Base-by-base conservation (phyloP, 2,888 invertebrate species). In the Neoscelio sp. region DNA sequence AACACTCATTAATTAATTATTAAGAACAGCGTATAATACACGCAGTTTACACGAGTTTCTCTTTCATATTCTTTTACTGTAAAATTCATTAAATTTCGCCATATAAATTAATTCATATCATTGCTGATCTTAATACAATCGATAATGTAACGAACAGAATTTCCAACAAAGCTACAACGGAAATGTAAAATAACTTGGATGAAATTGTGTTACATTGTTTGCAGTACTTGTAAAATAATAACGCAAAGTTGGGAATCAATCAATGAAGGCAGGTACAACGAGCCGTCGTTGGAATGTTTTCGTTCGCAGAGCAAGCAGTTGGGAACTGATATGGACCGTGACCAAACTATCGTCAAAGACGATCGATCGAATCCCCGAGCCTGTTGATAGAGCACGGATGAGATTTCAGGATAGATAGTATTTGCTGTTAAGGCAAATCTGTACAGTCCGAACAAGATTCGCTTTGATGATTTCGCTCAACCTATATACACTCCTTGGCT, bases 361-460 rank as follows among this genome's bases (percentile, higher is more conserved):
- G 64, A 70, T 77, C 70, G 73, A 77, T 77, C 65, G 73, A 35
- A 58, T 65, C 38, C 38, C 65, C 30, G 33, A 13, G 54, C 64
- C 50, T 76, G 71, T 80, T 80, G 79, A 76, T 71, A 76, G 58
- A 73, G 68, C 54, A 64, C 68, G 74, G 74, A 78, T 78, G 78
- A 62, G 80, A 81, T 81, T 81, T 81, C 80, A 65, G 71, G 56
- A 56, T 52, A 68, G 76, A 56, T 67, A 56, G 74, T 80, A 77
- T 81, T 82, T 82, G 80, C 65, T 23, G 48, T 30, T 48, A 33
- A 67, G 48, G 67, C 67, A 67, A 64, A 58, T 62, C 48, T 50
- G 68, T 48, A 54, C 48, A 28, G 58, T 70, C 62, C 40, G 35
- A 42, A 18, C 35, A 56, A 71, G 75, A 81, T 75, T 79, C 60